Evolutionary conservation across 2,113 vertebrate species (phyloP).

Genomic region (Scalopus aquaticus): DNA sequence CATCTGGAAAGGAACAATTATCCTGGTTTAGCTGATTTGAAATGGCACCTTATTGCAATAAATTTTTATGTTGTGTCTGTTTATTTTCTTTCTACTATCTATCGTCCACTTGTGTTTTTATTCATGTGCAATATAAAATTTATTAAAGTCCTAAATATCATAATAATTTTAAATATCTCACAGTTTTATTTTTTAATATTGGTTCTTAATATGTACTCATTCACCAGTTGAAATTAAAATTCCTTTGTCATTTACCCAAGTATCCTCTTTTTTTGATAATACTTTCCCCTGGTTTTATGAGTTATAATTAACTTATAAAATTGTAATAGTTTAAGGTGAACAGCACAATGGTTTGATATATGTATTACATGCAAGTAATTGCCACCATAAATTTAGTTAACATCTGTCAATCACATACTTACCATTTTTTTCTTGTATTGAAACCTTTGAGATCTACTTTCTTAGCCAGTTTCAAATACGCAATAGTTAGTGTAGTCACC

Average conservation of each 20-base stretch:
- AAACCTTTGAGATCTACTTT: too few species aligned
- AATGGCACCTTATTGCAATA: not conserved
- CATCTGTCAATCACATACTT: too few species aligned
- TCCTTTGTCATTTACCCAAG: not conserved
- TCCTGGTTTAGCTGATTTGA: not conserved
- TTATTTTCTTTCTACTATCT: not conserved
- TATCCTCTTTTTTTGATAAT: not conserved
- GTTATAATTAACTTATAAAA: too few species aligned
- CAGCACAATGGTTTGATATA: too few species aligned
- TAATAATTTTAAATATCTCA: not conserved
- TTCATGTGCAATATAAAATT: not conserved
- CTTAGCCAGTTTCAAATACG: too few species aligned
- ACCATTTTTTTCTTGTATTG: too few species aligned
- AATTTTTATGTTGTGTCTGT: not conserved
- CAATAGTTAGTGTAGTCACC: too few species aligned
- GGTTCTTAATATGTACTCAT: not conserved
- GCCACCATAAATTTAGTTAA: too few species aligned
- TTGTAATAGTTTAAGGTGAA: too few species aligned
- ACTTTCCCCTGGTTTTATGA: too few species aligned
- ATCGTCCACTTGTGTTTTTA: not conserved
- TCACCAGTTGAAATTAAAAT: not conserved
- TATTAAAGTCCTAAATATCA: not conserved
- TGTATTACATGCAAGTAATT: too few species aligned
- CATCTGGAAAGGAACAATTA: not conserved
- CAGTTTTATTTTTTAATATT: not conserved